A percentile compares a stretch with the other conserved stretches of the same genome.
phyloP scores from a whole-genome alignment of 2,888 invertebrate genomes.

The Limenitis camilla region DNA sequence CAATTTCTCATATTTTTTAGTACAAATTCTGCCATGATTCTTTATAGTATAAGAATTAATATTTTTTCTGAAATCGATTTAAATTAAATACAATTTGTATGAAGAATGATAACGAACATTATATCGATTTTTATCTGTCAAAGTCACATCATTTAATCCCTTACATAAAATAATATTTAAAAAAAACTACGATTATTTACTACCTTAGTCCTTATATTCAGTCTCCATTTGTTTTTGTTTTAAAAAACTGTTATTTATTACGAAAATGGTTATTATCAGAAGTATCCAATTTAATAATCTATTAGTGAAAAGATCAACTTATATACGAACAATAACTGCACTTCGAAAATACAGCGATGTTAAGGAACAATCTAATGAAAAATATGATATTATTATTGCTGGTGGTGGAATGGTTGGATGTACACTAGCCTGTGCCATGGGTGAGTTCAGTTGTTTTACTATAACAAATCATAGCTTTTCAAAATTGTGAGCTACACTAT shows the following conservation, averaged over 20 bases:
- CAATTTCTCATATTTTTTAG: no score
- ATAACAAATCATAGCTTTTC: background rate
- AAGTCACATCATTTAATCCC: no score
- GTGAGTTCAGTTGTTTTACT: constrained; percentile 60
- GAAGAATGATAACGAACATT: no score
- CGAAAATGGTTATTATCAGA: constrained; percentile 14
- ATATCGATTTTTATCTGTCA: no score
- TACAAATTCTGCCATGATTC: no score
- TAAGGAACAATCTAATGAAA: constrained; percentile 44
- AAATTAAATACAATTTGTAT: no score
- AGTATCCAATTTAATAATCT: constrained; percentile 5
- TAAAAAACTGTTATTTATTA: background rate
- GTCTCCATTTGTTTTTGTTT: no score
- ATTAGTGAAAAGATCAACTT: constrained; percentile 20
- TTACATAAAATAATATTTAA: no score
- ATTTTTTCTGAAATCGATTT: no score
- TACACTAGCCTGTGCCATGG: constrained; percentile 90
- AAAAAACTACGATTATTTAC: no score
- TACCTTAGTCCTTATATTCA: no score
- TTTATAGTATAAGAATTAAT: no score
- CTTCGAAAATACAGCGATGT: constrained; percentile 30
- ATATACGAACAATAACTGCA: constrained; percentile 16
- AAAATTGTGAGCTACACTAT: background rate
- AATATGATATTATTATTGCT: constrained; percentile 91
- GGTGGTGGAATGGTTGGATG: constrained; percentile 98